Base-by-base conservation (phyloP, 2,888 invertebrate genomes). In the Teleiodes luculella region DNA sequence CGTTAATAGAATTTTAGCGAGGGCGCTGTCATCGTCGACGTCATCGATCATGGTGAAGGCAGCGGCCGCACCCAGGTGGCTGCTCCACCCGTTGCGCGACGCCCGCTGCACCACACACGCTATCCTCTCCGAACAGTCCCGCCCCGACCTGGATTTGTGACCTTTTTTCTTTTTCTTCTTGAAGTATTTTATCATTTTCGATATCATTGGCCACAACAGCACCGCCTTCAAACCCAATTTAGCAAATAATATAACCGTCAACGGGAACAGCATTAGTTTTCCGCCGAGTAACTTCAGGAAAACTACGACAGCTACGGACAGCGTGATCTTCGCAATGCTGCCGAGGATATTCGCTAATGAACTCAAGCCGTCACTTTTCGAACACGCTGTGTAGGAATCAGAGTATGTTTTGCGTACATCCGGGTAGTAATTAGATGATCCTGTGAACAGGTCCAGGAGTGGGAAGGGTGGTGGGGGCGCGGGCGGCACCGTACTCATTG, bases 281-380 rank as follows among this genome's bases (percentile, higher is more conserved):
- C 82, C 84, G 16, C 74, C 78, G 36, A 89, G 62, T 51, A 88
- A 62, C 68, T 90, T 90, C 20, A 90, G 60, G 57, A 87, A 72
- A 20, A 80, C 74, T 57, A 90, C 86, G 47, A 83, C 72, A 39
- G 86, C 82, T 24, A 78, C 82, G 2, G 90, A 86, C 58, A 90
- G 63, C 81, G 90, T 79, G 53, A 90, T 88, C 67, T 90, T 90
- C 5, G 88, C 87, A 35, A 86, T 85, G 61, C 84, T 90, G 3
- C 82, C 82, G 50, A 89, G 62, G 52, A 87, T 67, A 62, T 80
- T 87, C 3, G 89, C 88, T 53, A 87, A 78, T 7, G 86, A 80
- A 28, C 84, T 77, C 20, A 87, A 71, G 1, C 78, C 74, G 59
- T 89, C 87, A 7, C 78, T 61, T 61, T 84, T 83, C 18, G 83